phyloP scores from a whole-genome alignment of 2,888 invertebrate species.

The Psylliodes chrysocephalus region DNA sequence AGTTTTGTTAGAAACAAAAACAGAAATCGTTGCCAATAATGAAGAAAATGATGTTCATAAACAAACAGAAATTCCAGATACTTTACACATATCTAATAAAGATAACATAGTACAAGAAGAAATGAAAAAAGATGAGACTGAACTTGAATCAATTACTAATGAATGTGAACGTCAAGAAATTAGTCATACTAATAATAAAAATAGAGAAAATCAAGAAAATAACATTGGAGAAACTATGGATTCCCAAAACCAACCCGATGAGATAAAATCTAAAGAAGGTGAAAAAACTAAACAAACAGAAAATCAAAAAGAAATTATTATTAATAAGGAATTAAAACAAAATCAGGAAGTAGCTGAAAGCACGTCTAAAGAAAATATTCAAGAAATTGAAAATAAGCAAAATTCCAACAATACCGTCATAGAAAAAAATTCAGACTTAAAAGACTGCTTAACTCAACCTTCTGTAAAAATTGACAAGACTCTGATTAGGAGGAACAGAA shows the following conservation, averaged over 20 bases:
- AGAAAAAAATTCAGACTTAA: neutral
- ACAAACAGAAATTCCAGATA: conserved; percentile 11
- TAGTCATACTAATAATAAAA: neutral
- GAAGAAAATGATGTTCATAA: neutral
- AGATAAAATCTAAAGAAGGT: too few species aligned
- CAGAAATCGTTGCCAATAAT: neutral
- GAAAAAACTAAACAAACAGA: neutral
- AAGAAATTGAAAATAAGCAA: neutral
- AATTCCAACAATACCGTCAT: too few species aligned
- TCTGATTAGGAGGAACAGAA: conserved; percentile 39
- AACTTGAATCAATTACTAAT: conserved; percentile 19
- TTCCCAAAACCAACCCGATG: neutral
- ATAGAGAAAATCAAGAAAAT: neutral
- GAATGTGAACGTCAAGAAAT: neutral
- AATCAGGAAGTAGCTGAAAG: conserved; percentile 10
- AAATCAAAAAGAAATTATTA: neutral
- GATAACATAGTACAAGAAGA: conserved; percentile 10
- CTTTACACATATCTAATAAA: conserved; percentile 2
- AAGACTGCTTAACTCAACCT: too few species aligned
- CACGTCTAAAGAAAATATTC: neutral
- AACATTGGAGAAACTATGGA: conserved; percentile 10
- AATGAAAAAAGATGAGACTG: conserved; percentile 17
- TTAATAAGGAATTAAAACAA: neutral
- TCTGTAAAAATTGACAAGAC: conserved; percentile 18
- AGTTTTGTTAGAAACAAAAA: neutral